Evolutionary conservation across 2,113 vertebrate genomes (phyloP).

Genomic region (Hydrolagus affinis): DNA sequence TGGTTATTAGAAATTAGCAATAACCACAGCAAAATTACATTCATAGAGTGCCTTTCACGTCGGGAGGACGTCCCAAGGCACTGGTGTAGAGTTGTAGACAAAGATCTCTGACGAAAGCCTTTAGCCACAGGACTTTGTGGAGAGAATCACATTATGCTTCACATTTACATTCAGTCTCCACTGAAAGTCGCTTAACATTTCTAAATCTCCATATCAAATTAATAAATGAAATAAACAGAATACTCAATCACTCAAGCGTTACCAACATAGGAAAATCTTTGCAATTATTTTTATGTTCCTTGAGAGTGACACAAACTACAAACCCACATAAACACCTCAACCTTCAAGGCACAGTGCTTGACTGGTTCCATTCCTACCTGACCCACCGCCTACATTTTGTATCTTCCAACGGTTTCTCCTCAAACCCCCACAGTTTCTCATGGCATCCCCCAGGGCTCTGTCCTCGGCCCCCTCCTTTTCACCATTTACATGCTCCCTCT

Average conservation of each 20-base stretch:
- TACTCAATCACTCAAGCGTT: neutral
- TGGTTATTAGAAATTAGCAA: neutral
- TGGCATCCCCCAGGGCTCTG: no score
- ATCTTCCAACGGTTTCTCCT: no score
- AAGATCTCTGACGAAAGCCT: neutral
- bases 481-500: no score
- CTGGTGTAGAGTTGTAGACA: neutral
- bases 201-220: neutral
- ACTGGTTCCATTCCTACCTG: no score
- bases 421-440: no score
- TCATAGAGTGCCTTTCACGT: no score
- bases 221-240: neutral
- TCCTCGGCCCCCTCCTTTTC: no score
- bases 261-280: neutral
- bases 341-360: no score
- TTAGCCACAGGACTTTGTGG: neutral
- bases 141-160: neutral
- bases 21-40: no score
- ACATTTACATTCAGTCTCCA: neutral
- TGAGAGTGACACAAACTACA: neutral
- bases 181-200: constrained; percentile 2
- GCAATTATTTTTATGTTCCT: neutral
- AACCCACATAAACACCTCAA: neutral
- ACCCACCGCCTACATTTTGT: no score
- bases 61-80: no score